Evolutionary conservation across 2,797 vertebrate genomes (phyloP).

Genomic region (Xerus rutilus): DNA sequence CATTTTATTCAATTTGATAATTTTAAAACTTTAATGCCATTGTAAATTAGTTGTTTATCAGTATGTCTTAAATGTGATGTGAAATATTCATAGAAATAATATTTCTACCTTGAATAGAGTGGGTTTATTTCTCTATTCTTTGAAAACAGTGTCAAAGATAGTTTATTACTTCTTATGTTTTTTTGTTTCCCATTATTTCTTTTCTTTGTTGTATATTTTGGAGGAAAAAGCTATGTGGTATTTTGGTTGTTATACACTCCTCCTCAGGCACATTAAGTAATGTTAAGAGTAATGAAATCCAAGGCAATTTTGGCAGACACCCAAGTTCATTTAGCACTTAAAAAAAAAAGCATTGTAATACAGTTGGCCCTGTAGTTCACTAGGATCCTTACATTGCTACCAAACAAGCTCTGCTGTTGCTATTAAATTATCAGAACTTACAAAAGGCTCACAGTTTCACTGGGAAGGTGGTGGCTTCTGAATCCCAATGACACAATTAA

Average conservation of each 20-base stretch:
- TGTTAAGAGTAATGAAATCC: slow-evolving; percentile 65
- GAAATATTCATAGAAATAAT: background rate
- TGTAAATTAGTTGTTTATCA: slow-evolving; percentile 24
- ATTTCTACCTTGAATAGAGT: background rate
- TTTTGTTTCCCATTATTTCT: background rate
- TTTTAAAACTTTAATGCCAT: background rate
- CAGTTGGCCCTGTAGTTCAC: slow-evolving; percentile 29
- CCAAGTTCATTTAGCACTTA: slow-evolving; percentile 69
- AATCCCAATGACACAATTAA: slow-evolving; percentile 72
- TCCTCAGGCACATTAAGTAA: slow-evolving; percentile 49
- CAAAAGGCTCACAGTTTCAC: slow-evolving; percentile 58
- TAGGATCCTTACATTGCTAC: slow-evolving; percentile 37
- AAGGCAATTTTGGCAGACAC: slow-evolving; percentile 39
- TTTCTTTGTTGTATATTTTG: background rate
- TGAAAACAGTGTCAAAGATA: slow-evolving; percentile 23
- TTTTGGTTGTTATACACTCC: background rate
- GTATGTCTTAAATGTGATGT: background rate
- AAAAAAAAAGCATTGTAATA: slow-evolving; percentile 63
- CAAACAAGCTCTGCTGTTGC: slow-evolving; percentile 57
- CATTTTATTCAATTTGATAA: background rate
- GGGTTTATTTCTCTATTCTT: background rate
- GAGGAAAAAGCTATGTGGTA: background rate
- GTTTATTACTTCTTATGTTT: background rate
- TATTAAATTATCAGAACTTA: slow-evolving; percentile 58
- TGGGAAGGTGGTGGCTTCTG: slow-evolving; percentile 59